A percentile compares a stretch with the other conserved stretches of the same genome.
Evolutionary conservation across 2,888 invertebrate species (phyloP).

Genomic region (Chouioia cunea): DNA sequence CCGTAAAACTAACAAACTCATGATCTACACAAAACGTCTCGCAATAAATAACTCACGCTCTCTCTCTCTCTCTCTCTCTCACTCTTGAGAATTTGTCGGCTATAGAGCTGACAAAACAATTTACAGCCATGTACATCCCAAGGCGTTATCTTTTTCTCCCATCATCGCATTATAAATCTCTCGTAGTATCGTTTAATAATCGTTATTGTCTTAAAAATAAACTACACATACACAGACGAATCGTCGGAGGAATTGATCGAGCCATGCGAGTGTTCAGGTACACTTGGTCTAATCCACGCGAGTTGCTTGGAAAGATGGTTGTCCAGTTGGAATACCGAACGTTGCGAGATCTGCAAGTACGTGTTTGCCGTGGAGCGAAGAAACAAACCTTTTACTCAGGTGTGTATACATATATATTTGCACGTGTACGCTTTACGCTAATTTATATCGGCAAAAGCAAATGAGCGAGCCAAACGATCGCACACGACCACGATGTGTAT

Average conservation of each 20-base stretch:
- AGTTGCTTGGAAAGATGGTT: constrained; percentile 73
- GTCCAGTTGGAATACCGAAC: constrained; percentile 69
- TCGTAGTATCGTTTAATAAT: no score
- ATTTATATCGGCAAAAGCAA: background rate
- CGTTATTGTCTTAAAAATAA: background rate
- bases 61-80: no score
- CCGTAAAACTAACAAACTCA: no score
- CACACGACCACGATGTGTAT: background rate
- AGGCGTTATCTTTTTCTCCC: no score
- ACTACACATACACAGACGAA: constrained; percentile 57
- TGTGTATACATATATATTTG: constrained; percentile 50
- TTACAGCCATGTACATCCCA: background rate
- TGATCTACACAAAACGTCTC: no score
- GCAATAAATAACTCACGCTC: no score
- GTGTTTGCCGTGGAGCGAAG: constrained; percentile 67
- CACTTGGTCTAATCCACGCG: constrained; percentile 71
- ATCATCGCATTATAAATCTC: no score
- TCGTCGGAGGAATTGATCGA: constrained; percentile 69
- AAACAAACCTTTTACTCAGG: constrained; percentile 67
- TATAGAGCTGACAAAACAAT: background rate
- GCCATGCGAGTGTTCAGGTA: constrained; percentile 72
- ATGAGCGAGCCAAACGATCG: constrained; percentile 2
- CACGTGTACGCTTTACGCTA: background rate
- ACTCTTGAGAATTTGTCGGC: no score
- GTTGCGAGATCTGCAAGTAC: constrained; percentile 72